Conservation (phyloP, 2,888 invertebrate species). For the Heliconius ethilla region DNA sequence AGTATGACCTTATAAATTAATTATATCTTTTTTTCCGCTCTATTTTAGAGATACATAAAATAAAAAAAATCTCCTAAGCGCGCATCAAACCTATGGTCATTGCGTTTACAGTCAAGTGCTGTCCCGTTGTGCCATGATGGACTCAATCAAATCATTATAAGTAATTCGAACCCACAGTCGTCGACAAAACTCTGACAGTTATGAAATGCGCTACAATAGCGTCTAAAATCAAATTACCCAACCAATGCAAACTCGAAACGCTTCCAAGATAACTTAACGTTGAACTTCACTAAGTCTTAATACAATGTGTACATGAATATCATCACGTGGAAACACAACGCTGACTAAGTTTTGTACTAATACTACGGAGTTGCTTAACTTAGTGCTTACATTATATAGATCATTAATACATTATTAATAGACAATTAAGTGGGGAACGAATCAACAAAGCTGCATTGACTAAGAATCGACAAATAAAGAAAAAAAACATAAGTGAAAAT, state of each 20-base stretch:
- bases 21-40: no score
- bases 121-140: no score
- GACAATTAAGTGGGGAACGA: no score
- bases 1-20: no score
- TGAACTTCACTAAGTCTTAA: slow-evolving; percentile 19
- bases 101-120: no score
- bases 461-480: not conserved
- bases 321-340: slow-evolving; percentile 22
- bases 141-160: not conserved
- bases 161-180: not conserved
- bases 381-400: not conserved
- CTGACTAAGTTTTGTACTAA: slow-evolving; percentile 7
- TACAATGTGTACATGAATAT: slow-evolving; percentile 27
- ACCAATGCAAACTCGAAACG: slow-evolving; percentile 20
- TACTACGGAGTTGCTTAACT: not conserved
- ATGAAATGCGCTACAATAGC: not conserved
- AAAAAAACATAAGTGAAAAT: not conserved
- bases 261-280: slow-evolving; percentile 15
- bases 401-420: no score
- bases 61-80: no score
- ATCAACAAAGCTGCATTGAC: no score
- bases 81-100: no score
- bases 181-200: not conserved
- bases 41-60: no score
- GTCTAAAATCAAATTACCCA: not conserved